These are phyloP conservation scores for Varroa destructor DNA, from an alignment of 1,140 invertebrate species.

Conservation along the genomic window DNA sequence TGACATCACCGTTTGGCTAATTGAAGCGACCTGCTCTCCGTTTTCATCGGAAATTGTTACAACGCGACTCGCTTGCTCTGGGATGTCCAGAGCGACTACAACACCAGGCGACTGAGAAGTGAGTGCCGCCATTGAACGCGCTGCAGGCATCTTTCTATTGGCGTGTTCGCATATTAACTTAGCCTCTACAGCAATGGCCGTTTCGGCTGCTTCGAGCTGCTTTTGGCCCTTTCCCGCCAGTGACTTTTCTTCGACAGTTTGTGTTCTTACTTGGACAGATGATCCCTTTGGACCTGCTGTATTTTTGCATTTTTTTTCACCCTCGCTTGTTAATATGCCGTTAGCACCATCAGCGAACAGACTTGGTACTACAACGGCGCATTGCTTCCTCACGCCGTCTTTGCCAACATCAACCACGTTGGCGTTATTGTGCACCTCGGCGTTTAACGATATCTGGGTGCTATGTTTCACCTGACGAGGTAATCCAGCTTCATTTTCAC, in stretches of 20 bases:
- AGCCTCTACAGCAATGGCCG: background rate
- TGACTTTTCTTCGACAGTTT: too few species aligned
- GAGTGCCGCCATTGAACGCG: background rate
- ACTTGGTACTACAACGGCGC: background rate
- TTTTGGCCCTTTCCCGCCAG: too few species aligned
- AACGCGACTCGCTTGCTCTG: too few species aligned
- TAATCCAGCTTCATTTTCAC: background rate
- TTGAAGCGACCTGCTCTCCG: too few species aligned
- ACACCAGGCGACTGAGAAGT: background rate
- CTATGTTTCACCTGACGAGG: background rate
- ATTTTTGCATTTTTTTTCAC: too few species aligned
- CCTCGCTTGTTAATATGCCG: too few species aligned
- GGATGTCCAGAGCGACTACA: background rate
- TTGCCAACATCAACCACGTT: background rate
- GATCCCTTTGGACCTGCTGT: background rate
- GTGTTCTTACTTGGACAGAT: slow-evolving; percentile 3
- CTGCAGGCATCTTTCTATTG: background rate
- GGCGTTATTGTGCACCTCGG: too few species aligned
- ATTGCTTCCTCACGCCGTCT: background rate
- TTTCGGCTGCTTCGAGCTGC: too few species aligned
- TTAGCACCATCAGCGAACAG: background rate
- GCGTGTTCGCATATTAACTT: background rate
- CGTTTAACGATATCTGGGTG: background rate
- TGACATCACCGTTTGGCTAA: too few species aligned
- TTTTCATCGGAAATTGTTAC: too few species aligned